These are phyloP conservation scores for Brachionus paranguensis DNA, from an alignment of 1,140 invertebrate species.

Conservation along the genomic window DNA sequence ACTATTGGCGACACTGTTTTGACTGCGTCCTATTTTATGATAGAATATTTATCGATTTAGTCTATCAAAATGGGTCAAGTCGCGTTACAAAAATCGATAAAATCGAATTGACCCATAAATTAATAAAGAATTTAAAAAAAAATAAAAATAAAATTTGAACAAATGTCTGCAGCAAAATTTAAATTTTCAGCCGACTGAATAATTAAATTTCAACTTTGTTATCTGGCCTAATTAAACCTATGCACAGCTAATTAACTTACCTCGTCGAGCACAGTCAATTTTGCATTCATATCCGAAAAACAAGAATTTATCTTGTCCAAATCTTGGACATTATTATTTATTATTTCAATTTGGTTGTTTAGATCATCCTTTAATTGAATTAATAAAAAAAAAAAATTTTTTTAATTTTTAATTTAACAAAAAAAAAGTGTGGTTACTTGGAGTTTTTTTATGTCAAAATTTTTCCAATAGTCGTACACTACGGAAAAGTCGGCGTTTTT, in stretches of 20 bases:
- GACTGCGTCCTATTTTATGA: background rate
- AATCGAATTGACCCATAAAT: slow-evolving; percentile 30
- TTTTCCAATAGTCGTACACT: slow-evolving; percentile 10
- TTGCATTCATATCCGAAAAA: background rate
- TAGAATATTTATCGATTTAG: background rate
- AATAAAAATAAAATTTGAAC: slow-evolving; percentile 10
- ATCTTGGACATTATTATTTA: background rate
- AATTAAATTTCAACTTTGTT: background rate
- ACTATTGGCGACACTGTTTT: slow-evolving; percentile 22
- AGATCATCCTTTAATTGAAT: background rate
- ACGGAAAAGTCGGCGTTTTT: background rate
- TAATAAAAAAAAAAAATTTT: background rate
- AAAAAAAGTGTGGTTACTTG: background rate
- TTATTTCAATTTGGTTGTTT: background rate
- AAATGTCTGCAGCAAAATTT: slow-evolving; percentile 18
- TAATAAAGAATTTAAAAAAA: background rate
- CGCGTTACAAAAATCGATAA: background rate
- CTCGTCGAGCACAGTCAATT: background rate
- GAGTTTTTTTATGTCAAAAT: slow-evolving; percentile 26
- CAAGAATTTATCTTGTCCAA: background rate
- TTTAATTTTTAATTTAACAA: background rate
- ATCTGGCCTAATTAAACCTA: background rate
- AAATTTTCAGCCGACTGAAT: background rate
- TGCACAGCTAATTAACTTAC: background rate
- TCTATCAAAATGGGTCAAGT: slow-evolving; percentile 24